Percentiles rank a stretch among this genome's conserved stretches.
Conservation (phyloP, 2,113 vertebrate species). For the Labeo catla region DNA sequence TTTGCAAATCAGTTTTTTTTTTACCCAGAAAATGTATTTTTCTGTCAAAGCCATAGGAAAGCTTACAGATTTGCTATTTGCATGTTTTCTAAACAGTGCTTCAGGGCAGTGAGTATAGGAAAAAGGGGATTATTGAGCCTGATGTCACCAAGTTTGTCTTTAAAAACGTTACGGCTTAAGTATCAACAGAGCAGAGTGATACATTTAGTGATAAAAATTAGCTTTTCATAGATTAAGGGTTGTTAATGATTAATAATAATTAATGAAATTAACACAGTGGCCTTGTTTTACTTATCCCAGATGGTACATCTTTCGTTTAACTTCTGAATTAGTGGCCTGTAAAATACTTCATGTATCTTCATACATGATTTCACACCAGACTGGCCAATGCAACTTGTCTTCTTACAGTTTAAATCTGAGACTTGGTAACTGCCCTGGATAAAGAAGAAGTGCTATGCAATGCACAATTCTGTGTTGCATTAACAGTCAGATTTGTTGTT, state of each 20-base stretch:
- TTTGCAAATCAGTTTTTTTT: not conserved
- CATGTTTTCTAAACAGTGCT: not conserved
- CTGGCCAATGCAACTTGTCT: not conserved
- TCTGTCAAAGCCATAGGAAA: not conserved
- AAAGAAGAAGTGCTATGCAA: not conserved
- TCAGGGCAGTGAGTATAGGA: not conserved
- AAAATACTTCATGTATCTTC: not conserved
- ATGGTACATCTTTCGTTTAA: not conserved
- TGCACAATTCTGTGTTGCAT: not conserved
- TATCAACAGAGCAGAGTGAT: not conserved
- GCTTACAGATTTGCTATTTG: constrained; percentile 29
- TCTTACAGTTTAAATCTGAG: not conserved
- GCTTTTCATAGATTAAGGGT: not conserved
- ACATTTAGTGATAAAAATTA: not conserved
- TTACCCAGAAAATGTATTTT: not conserved
- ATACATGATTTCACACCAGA: not conserved
- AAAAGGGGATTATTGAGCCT: constrained; percentile 1
- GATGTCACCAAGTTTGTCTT: not conserved
- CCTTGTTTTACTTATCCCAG: not conserved
- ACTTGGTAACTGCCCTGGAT: not conserved
- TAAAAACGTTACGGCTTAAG: not conserved
- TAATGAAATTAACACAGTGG: constrained; percentile 11
- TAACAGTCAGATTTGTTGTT: not conserved
- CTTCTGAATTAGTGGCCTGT: not conserved
- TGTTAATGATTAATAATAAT: not conserved